Evolutionary conservation across 2,888 invertebrate species (phyloP).

Genomic region (Autographa gamma): DNA sequence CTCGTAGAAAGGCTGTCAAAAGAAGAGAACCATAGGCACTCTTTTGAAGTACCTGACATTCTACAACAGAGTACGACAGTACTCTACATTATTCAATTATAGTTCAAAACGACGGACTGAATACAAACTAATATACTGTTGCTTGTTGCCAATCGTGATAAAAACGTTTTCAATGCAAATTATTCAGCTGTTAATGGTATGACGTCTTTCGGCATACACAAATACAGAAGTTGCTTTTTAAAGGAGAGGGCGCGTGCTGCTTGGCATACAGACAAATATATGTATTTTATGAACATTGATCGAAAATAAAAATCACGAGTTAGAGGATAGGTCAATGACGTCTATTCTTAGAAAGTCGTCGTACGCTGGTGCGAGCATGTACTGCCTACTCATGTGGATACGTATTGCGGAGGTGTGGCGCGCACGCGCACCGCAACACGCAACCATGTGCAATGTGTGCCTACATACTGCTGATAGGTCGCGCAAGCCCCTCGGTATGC

Average conservation of each 20-base stretch:
- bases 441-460: slow-evolving; percentile 46
- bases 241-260: slow-evolving; percentile 1
- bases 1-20: too few relatives aligned
- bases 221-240: slow-evolving; percentile 4
- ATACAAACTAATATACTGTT: not conserved
- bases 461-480: slow-evolving; percentile 33
- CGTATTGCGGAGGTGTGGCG: slow-evolving; percentile 74
- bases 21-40: too few relatives aligned
- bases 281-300: not conserved
- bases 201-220: not conserved
- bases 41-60: not conserved
- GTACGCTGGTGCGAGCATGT: slow-evolving; percentile 57
- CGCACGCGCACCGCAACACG: slow-evolving; percentile 67
- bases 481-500: slow-evolving; percentile 40
- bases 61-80: not conserved
- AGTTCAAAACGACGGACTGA: not conserved
- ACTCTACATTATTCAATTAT: not conserved
- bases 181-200: not conserved
- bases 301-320: slow-evolving; percentile 24
- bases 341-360: slow-evolving; percentile 74
- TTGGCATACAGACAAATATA: slow-evolving; percentile 14
- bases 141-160: not conserved
- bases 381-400: slow-evolving; percentile 39
- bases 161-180: not conserved
- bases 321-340: slow-evolving; percentile 70